Conservation (phyloP, 2,888 invertebrate genomes). For the Phaonia tiefii region DNA sequence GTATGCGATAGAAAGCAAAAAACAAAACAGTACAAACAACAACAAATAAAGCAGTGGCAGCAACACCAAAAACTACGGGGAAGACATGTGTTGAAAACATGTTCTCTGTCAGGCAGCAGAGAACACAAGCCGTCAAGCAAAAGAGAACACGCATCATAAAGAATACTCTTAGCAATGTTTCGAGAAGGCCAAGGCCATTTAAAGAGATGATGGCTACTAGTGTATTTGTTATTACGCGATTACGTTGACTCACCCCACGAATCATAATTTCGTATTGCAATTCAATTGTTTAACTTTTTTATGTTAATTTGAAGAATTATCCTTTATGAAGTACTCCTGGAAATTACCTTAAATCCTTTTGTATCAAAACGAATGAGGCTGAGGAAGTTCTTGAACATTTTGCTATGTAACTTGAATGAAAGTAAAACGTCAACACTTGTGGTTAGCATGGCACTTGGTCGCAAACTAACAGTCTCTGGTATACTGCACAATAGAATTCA, state of each 20-base stretch:
- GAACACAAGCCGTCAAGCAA: too few relatives aligned
- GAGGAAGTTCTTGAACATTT: constrained; percentile 22
- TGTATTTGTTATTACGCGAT: background rate
- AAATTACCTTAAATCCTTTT: constrained; percentile 14
- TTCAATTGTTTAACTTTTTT: too few relatives aligned
- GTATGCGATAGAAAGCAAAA: constrained; percentile 10
- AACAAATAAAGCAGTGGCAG: too few relatives aligned
- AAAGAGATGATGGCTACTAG: background rate
- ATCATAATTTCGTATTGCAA: too few relatives aligned
- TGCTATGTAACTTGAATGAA: background rate
- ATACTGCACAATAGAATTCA: background rate
- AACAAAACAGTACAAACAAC: constrained; percentile 21
- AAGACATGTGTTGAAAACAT: too few relatives aligned
- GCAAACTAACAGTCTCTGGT: constrained; percentile 9
- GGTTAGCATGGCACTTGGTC: background rate
- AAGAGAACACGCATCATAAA: too few relatives aligned
- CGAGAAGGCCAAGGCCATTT: constrained; percentile 21
- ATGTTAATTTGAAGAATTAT: too few relatives aligned
- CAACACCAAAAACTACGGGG: too few relatives aligned
- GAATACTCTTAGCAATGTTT: too few relatives aligned
- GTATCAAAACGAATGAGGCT: constrained; percentile 17
- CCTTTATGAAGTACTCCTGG: too few relatives aligned
- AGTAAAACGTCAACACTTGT: background rate
- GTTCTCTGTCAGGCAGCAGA: too few relatives aligned
- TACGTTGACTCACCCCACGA: background rate